Evolutionary conservation across 2,888 invertebrate genomes (phyloP), one percentile per base, ranked within the genome.

Genomic region (Eugnorisma glareosa): DNA sequence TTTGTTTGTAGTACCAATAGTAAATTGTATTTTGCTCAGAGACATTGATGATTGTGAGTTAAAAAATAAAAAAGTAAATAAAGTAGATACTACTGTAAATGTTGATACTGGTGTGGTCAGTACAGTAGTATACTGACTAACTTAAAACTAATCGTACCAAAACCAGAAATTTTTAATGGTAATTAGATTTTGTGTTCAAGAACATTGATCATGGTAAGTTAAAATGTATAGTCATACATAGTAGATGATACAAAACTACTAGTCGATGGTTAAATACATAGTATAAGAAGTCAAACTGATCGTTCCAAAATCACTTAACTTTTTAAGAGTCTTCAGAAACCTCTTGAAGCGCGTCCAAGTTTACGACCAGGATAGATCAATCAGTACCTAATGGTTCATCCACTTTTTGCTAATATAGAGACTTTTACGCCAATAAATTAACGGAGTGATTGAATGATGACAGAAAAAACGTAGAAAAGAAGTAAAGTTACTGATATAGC

Each of bases 361-460:
- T 71, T 77, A 70, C 37, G 48, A 83, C 70, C 57, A 72, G 59
- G 68, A 77, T 76, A 84, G 51, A 84, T 84, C 70, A 81, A 83
- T 81, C 70, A 84, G 57, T 69, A 71, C 51, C 40, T 81, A 67
- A 77, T 74, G 63, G 28, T 59, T 18, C 28, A 35, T 63, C 21
- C 1, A 77, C 13, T 84, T 84, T 84, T 81, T 84, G 64, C 40
- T 31, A 73, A 28, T 68, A 77, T 74, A 57, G 80, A 74, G 72
- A 77, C 81, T 71, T 74, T 70, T 43, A 81, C 54, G 59, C 81
- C 75, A 75, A 75, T 84, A 81, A 75, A 81, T 75, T 67, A 81
- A 73, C 31, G 6, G 35, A 59, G 24, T 77, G 75, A 84, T 84
- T 77, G 69, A 84, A 84, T 73, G 74, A 67, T 57, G 72, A 35